Evolutionary conservation across 1,140 invertebrate species (phyloP).

Genomic region (Lucilia cuprina): DNA sequence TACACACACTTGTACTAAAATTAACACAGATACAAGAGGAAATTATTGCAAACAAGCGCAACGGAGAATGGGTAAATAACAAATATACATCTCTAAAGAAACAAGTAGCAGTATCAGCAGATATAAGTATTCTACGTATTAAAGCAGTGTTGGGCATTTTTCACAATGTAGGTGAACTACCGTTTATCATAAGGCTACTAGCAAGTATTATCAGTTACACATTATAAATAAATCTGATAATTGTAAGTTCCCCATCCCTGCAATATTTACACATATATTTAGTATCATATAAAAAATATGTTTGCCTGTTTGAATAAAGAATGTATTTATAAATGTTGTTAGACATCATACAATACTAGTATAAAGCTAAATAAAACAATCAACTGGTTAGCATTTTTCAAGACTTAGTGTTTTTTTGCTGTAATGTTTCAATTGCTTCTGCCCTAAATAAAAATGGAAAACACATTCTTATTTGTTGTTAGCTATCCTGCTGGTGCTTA

Average conservation of each 20-base stretch:
- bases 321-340: not conserved
- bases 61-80: not conserved
- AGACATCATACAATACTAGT: not conserved
- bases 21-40: not conserved
- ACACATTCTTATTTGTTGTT: not conserved
- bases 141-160: too few species aligned
- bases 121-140: not conserved
- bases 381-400: not conserved
- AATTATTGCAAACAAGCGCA: not conserved
- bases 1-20: too few species aligned
- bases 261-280: not conserved
- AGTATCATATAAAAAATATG: not conserved
- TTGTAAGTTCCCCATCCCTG: too few species aligned
- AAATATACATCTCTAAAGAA: not conserved
- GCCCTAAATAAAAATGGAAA: not conserved
- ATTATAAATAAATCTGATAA: too few species aligned
- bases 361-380: not conserved
- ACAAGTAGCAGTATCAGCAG: conserved; percentile 6
- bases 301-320: not conserved
- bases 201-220: too few species aligned
- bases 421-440: conserved; percentile 10
- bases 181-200: too few species aligned
- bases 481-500: not conserved
- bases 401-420: not conserved
- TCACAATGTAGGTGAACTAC: too few species aligned